Conservation (phyloP, 2,888 invertebrate genomes). For the Ariolimax columbianus region DNA sequence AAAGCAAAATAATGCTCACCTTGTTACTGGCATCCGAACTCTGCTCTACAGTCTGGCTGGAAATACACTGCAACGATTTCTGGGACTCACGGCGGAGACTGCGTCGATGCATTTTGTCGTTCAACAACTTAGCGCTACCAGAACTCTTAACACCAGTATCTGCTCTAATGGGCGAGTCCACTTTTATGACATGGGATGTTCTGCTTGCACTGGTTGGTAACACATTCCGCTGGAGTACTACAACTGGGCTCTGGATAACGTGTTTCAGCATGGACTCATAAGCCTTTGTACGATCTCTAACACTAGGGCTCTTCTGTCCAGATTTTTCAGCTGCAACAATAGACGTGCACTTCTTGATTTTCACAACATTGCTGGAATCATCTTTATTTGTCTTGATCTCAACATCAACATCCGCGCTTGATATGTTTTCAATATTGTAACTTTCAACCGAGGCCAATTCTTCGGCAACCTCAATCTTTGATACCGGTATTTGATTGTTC, state of each 20-base stretch:
- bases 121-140: background rate
- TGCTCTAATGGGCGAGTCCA: background rate
- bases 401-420: background rate
- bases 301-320: conserved; percentile 34
- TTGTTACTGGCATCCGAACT: background rate
- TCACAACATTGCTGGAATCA: background rate
- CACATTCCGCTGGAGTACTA: background rate
- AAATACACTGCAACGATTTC: background rate
- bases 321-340: background rate
- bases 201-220: conserved; percentile 3
- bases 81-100: background rate
- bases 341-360: background rate
- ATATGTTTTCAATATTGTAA: background rate
- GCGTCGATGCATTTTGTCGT: background rate
- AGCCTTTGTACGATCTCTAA: conserved; percentile 35
- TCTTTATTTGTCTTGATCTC: background rate
- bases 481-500: background rate
- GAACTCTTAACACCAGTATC: background rate
- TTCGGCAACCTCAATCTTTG: background rate
- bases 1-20: background rate
- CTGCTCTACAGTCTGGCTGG: background rate
- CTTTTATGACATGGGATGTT: background rate
- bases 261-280: conserved; percentile 38
- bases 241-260: conserved; percentile 3
- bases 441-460: background rate